Base-by-base conservation (phyloP, 2,888 invertebrate species). In the Folsomia manolachei region DNA sequence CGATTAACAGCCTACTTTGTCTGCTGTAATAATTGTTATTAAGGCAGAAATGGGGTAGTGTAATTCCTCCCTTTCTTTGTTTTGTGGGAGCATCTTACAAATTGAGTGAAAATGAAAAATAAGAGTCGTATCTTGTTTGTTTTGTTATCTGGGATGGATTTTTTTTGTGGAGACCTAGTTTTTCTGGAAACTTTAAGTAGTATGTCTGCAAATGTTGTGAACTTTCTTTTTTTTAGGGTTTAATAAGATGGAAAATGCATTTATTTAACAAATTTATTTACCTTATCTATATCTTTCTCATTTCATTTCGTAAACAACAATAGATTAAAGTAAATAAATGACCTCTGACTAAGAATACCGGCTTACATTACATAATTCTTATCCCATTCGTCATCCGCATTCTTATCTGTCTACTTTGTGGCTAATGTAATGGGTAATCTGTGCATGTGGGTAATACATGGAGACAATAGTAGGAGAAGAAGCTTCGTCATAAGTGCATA, bases 11-110 rank as follows among this genome's bases (percentile, higher is more conserved):
- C 21, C 39, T 67, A 27, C 56, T 56, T 56, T 56, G 52, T 52
- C 27, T 66, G 53, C 19, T 26, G 61, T 74, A 77, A 77, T 77
- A 72, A 77, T 75, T 77, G 64, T 75, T 69, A 75, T 77, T 77
- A 75, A 60, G 53, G 70, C 69, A 52, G 69, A 75, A 74, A 53
- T 60, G 56, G 14, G 19, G 4, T 18, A 19, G n/a, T 56, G 63
- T 73, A 71, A n/a, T 71, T 73, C 72, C 73, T 73, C 73, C 75
- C 71, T 69, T 67, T 69, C 56, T 63, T 52, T 75, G 71, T 75
- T 25, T 60, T 39, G 7, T 39, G 39, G 39, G 39, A 39, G 39
- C 39, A 39, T 39, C 39, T 39, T 39, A n/a, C n/a, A n/a, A n/a
- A n/a, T n/a, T 39, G 39, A 14, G 14, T 39, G 39, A 39, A 9